Conservation (phyloP, 2,888 invertebrate genomes). For the Athalia cordata region DNA sequence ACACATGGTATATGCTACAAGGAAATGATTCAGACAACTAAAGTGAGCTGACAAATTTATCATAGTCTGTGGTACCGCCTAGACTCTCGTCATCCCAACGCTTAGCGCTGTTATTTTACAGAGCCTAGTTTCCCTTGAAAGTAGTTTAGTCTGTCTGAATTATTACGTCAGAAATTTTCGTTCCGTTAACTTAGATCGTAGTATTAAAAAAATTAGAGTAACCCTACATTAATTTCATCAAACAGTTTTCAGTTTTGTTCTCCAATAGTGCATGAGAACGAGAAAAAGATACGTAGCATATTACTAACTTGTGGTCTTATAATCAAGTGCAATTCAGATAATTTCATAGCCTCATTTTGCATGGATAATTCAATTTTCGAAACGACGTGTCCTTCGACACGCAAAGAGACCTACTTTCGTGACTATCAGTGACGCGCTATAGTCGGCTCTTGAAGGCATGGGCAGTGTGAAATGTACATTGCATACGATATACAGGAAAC, state of each 20-base stretch:
- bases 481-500: constrained; percentile 7
- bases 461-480: background rate
- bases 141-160: background rate
- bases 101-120: constrained; percentile 28
- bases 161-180: background rate
- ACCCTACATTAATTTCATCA: background rate
- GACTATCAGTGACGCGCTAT: constrained; percentile 7
- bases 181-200: background rate
- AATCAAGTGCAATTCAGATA: background rate
- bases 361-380: background rate
- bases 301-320: background rate
- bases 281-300: background rate
- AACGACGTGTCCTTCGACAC: background rate
- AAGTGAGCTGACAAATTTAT: constrained; percentile 38
- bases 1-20: background rate
- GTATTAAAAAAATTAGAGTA: background rate
- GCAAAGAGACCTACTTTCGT: background rate
- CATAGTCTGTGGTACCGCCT: background rate
- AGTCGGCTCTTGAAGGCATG: background rate
- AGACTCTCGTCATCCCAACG: background rate
- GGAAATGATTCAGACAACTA: constrained; percentile 26
- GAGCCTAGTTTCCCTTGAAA: background rate
- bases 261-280: background rate
- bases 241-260: background rate
- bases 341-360: constrained; percentile 7